phyloP scores from a whole-genome alignment of 2,113 vertebrate species.

The Elachura formosa region DNA sequence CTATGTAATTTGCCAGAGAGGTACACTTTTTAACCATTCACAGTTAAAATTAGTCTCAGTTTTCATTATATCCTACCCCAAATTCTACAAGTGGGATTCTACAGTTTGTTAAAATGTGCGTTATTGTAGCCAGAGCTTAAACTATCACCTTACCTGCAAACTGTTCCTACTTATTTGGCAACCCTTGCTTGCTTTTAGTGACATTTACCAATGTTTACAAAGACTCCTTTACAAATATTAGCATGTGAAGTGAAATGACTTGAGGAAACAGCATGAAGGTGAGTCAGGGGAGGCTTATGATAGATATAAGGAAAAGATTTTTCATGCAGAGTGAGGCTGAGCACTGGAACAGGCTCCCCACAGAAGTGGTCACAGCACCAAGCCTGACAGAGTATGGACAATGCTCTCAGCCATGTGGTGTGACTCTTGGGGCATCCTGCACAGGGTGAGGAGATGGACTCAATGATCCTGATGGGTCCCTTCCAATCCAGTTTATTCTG shows the following conservation, averaged over 20 bases:
- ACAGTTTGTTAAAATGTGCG: background rate
- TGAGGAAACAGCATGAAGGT: background rate
- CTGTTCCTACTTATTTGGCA: background rate
- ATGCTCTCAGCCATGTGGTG: background rate
- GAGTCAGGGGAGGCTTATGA: background rate
- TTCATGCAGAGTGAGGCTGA: background rate
- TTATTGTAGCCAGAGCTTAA: background rate
- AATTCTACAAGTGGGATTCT: background rate
- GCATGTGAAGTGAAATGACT: background rate
- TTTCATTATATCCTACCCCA: background rate
- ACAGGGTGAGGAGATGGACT: background rate
- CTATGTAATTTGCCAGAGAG: background rate
- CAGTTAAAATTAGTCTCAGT: background rate
- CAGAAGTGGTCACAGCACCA: background rate
- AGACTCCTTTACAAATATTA: background rate
- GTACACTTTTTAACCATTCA: background rate
- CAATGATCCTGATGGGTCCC: background rate
- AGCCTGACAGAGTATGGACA: background rate
- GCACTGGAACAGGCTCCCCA: background rate
- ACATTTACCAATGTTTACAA: background rate
- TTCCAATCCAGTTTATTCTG: background rate
- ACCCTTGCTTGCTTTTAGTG: background rate
- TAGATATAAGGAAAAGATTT: background rate
- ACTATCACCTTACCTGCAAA: background rate
- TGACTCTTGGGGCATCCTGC: background rate